Conservation (phyloP, 2,888 invertebrate species). For the Bellardia pandia region DNA sequence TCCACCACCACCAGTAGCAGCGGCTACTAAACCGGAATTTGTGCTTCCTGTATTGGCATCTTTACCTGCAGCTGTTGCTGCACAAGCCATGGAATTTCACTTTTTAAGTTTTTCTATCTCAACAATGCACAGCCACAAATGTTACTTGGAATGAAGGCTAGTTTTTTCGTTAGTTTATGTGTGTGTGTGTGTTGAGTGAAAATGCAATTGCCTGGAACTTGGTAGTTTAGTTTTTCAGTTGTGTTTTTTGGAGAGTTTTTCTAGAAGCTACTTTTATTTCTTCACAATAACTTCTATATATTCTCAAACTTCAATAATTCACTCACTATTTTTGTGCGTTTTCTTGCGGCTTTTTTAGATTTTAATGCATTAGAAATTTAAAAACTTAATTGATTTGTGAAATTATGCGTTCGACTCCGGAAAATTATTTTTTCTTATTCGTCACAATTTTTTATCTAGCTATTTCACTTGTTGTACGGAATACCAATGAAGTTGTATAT, state of each 20-base stretch:
- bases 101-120: conserved; percentile 49
- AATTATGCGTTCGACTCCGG: conserved; percentile 40
- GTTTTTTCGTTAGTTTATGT: conserved; percentile 20
- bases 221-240: background rate
- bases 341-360: background rate
- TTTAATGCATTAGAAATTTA: conserved; percentile 21
- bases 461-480: conserved; percentile 51
- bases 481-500: background rate
- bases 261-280: conserved; percentile 16
- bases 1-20: conserved; percentile 73
- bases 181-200: conserved; percentile 44
- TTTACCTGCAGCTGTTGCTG: conserved; percentile 72
- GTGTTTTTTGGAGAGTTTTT: conserved; percentile 13
- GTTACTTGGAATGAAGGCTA: background rate
- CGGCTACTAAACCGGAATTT: conserved; percentile 75
- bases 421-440: conserved; percentile 61
- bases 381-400: conserved; percentile 53
- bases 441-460: conserved; percentile 55
- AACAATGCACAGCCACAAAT: conserved; percentile 30
- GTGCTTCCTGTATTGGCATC: conserved; percentile 75
- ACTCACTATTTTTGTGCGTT: conserved; percentile 27
- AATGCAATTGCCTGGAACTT: conserved; percentile 53
- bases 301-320: background rate
- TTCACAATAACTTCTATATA: background rate
- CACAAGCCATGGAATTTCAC: conserved; percentile 69